These are phyloP conservation scores for Nibea coibor DNA, from an alignment of 2,113 vertebrate genomes.

Conservation along the genomic window DNA sequence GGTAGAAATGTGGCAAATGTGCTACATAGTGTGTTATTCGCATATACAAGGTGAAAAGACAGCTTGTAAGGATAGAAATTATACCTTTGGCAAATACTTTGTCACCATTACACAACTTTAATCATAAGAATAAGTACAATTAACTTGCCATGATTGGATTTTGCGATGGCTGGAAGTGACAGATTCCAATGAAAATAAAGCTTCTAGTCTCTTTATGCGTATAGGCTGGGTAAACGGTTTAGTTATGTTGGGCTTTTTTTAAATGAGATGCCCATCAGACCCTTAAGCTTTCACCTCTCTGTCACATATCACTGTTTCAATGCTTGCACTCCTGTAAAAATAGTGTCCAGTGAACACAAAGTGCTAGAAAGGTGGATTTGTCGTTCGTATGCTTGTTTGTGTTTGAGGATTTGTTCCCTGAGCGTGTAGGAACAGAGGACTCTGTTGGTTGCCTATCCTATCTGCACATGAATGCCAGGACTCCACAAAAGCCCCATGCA, in stretches of 20 bases:
- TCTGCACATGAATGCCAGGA: conserved; percentile 63
- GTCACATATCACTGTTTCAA: conserved; percentile 28
- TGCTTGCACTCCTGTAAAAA: conserved; percentile 20
- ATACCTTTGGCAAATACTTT: not conserved
- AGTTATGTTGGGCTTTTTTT: not conserved
- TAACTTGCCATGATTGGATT: not conserved
- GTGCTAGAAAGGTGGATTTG: conserved; percentile 31
- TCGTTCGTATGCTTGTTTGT: conserved; percentile 21
- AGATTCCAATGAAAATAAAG: not conserved
- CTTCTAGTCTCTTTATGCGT: not conserved
- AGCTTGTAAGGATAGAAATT: not conserved
- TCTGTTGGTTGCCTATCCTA: conserved; percentile 7
- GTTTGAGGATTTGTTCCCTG: conserved; percentile 46
- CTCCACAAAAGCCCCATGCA: conserved; percentile 56
- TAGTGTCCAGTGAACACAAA: conserved; percentile 25
- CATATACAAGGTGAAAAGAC: not conserved
- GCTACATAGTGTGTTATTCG: not conserved
- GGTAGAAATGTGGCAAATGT: not conserved
- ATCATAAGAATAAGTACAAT: not conserved
- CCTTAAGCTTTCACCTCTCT: conserved; percentile 35
- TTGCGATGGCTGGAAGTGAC: not conserved
- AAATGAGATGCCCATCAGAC: conserved; percentile 7
- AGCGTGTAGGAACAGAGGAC: conserved; percentile 29
- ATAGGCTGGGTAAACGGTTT: not conserved
- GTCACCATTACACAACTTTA: not conserved